Conservation (phyloP, 2,113 vertebrate genomes). For the Budorcas taxicolor region DNA sequence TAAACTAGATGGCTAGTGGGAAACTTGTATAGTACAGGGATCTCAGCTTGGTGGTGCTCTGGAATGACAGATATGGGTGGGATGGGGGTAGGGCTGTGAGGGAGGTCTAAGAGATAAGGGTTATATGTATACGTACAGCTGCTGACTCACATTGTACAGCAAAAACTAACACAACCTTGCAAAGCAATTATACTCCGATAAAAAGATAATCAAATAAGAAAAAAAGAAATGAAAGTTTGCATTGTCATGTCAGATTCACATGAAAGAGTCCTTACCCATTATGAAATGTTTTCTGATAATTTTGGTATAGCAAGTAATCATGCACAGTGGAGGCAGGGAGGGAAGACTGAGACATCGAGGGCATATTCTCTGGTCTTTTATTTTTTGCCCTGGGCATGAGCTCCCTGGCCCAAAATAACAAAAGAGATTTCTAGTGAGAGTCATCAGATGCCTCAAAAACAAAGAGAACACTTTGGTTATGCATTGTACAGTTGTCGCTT, state of each 20-base stretch:
- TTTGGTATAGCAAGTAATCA: background rate
- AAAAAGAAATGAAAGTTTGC: too few species aligned
- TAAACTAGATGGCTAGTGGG: background rate
- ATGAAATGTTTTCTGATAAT: background rate
- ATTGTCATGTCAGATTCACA: background rate
- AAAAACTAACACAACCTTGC: background rate
- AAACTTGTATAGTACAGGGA: fast-evolving
- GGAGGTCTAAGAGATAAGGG: background rate
- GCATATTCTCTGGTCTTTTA: background rate
- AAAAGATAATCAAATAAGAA: background rate
- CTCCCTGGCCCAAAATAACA: background rate
- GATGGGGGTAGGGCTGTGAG: background rate
- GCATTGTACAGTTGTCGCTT: background rate
- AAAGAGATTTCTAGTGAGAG: background rate
- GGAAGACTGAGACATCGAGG: background rate
- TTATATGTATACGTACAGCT: background rate
- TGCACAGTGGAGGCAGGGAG: too few species aligned
- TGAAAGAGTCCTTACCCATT: background rate
- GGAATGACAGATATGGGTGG: background rate
- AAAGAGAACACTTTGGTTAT: background rate
- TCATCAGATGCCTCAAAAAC: background rate
- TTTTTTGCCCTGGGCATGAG: too few species aligned
- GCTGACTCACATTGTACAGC: background rate
- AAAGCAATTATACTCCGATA: background rate
- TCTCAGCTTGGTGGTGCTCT: background rate